A percentile compares a stretch with the other conserved stretches of the same genome.
These are phyloP conservation scores for Siniperca chuatsi DNA, from an alignment of 2,113 vertebrate species.

Conservation along the genomic window DNA sequence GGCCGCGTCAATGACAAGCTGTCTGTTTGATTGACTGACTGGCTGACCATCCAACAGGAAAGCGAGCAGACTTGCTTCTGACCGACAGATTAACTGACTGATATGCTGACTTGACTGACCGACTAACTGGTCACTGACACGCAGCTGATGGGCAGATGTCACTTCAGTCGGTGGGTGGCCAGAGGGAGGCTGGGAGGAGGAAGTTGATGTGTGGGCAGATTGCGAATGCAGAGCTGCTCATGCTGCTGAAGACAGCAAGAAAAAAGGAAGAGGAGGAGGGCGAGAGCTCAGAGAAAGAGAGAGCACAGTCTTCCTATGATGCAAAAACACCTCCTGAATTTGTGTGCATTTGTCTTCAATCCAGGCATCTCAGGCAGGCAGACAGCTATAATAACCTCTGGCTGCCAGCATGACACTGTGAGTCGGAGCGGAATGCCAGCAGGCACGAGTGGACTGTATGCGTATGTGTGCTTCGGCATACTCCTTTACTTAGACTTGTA, in stretches of 20 bases:
- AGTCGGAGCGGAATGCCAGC: conserved; percentile 31
- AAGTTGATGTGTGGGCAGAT: conserved; percentile 25
- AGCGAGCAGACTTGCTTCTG: conserved; percentile 12
- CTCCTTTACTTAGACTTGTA: conserved; percentile 13
- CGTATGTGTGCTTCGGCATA: background rate
- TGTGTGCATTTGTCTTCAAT: conserved; percentile 43
- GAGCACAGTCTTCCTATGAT: conserved; percentile 37
- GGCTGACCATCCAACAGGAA: conserved; percentile 21
- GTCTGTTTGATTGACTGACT: conserved; percentile 60
- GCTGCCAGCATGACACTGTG: conserved; percentile 50
- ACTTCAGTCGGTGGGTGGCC: conserved; percentile 57
- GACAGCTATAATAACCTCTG: conserved; percentile 62
- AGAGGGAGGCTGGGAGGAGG: conserved; percentile 12
- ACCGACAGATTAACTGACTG: conserved; percentile 52
- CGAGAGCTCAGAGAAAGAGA: conserved; percentile 10
- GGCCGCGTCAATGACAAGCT: conserved; percentile 51
- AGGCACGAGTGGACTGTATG: conserved; percentile 34
- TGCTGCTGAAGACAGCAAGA: conserved; percentile 46
- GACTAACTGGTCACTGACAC: conserved; percentile 37
- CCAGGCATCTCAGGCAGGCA: conserved; percentile 17
- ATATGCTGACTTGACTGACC: conserved; percentile 59
- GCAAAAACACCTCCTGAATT: conserved; percentile 35
- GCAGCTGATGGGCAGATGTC: conserved; percentile 62
- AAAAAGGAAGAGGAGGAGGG: background rate
- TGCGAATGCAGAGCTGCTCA: conserved; percentile 4